Base-by-base conservation (phyloP, 2,797 vertebrate genomes). In the Lindbergichthys nudifrons region DNA sequence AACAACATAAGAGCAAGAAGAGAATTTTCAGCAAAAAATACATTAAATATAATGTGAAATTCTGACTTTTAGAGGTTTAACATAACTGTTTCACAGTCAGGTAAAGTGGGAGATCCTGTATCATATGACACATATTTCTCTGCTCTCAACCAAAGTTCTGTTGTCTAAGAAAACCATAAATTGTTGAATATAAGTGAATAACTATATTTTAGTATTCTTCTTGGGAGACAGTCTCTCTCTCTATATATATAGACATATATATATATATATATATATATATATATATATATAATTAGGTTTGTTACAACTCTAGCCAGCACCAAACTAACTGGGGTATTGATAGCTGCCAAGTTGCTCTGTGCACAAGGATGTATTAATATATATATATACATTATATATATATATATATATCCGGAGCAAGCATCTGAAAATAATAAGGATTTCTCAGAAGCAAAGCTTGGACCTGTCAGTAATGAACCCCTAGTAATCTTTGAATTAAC, bases 401-500 rank as follows among this genome's bases (percentile, higher is more conserved):
- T 23, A 23, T 54, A 36, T 57, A 65, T 36, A 43, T 32, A 69
- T 57, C 65, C 5, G 18, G 52, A 16, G 23, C 11, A 10, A 73
- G 21, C 48, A 9, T 83, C 42, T 12, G 48, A 21, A 72, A 7
- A 21, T 78, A 43, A 45, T 6, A 23, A 21, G 42, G 59, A 65
- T 74, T 80, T 83, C 53, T 74, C 39, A 26, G 51, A 14, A 72
- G 57, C 61, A 75, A 73, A 70, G 66, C 16, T 32, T 2, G 5
- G 39, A 46, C 39, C 19, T 69, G 69, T 84, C 63, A 72, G 48
- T 74, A 74, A 80, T 70, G 57, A 72, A 78, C 75, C 59, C 36
- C 2, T 41, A 54, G 43, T 78, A 75, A 73, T 87, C 59, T 80
- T 75, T 74, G 36, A 73, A 81, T 80, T 75, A 68, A 80, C 60